Percentiles rank a stretch among this genome's conserved stretches.
These are phyloP conservation scores for Dexiosoma caninum DNA, from an alignment of 2,888 invertebrate genomes.

Conservation along the genomic window DNA sequence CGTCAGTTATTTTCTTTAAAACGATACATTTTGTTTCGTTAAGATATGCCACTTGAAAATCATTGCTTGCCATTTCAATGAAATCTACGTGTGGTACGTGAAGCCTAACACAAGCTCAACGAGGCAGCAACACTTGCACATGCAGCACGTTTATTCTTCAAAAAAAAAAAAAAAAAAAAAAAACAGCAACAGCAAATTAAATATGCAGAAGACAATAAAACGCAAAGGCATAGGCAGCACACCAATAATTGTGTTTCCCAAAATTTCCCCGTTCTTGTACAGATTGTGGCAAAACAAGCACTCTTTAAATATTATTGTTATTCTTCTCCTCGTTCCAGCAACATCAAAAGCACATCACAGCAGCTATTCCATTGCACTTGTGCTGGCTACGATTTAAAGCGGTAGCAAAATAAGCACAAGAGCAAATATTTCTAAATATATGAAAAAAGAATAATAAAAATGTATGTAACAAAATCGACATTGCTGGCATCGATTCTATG, in stretches of 20 bases:
- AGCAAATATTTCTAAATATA: too few relatives aligned
- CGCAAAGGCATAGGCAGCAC: background rate
- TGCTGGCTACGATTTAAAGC: slow-evolving; percentile 10
- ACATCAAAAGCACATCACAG: slow-evolving; percentile 41
- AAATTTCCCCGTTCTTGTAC: background rate
- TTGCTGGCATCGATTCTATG: slow-evolving; percentile 7
- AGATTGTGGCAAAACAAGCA: slow-evolving; percentile 1
- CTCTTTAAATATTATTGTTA: background rate
- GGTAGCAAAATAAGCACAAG: background rate
- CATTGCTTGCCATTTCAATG: slow-evolving; percentile 51
- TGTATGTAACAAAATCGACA: slow-evolving; percentile 4
- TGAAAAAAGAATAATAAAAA: background rate
- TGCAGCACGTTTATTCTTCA: slow-evolving; percentile 22
- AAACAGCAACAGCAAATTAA: slow-evolving; percentile 11
- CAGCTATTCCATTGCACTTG: slow-evolving; percentile 52
- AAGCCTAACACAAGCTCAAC: slow-evolving; percentile 58
- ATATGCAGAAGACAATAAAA: background rate
- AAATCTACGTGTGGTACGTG: slow-evolving; percentile 54
- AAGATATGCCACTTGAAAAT: slow-evolving; percentile 38
- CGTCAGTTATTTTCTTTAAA: background rate
- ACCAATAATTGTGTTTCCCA: background rate
- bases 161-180: too few relatives aligned
- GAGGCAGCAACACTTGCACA: slow-evolving; percentile 36
- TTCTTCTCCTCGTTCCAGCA: slow-evolving; percentile 8
- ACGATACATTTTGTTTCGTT: background rate